These are phyloP conservation scores for Kradibia gibbosae DNA, from an alignment of 1,140 invertebrate species.

Conservation along the genomic window DNA sequence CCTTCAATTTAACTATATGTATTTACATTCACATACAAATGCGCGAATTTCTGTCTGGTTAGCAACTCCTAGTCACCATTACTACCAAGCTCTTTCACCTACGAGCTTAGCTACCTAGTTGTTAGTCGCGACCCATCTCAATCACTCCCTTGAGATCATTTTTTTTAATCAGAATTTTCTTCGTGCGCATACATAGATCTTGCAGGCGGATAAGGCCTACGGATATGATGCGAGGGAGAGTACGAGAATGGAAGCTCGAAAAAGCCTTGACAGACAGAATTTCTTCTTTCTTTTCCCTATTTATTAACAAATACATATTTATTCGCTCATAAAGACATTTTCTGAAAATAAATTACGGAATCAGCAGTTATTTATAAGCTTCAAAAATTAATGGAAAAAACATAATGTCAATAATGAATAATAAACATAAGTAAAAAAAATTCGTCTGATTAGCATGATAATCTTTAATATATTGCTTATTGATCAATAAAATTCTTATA, in stretches of 20 bases:
- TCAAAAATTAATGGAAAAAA: conserved; percentile 6
- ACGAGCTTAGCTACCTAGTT: not conserved
- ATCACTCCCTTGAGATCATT: not conserved
- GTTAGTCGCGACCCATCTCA: not conserved
- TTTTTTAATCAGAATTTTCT: not conserved
- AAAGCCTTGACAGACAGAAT: too few relatives aligned
- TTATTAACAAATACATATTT: conserved; percentile 15
- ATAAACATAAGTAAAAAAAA: too few relatives aligned
- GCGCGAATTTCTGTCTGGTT: too few relatives aligned
- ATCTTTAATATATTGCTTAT: too few relatives aligned
- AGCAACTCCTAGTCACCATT: not conserved
- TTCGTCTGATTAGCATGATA: too few relatives aligned
- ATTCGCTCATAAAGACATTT: conserved; percentile 21
- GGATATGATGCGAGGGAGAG: not conserved
- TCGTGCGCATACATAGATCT: not conserved
- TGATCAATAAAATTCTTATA: too few relatives aligned
- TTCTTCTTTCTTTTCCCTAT: not conserved
- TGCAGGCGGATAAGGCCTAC: not conserved
- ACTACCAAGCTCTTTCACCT: not conserved
- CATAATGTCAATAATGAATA: too few relatives aligned
- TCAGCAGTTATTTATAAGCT: conserved; percentile 18
- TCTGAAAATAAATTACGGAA: conserved; percentile 23
- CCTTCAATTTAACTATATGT: too few relatives aligned
- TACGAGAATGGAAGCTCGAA: not conserved
- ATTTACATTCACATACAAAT: too few relatives aligned